Percentiles rank a stretch among this genome's conserved stretches.
These are phyloP conservation scores for Orchestes rusci DNA, from an alignment of 2,888 invertebrate species.

Conservation along the genomic window DNA sequence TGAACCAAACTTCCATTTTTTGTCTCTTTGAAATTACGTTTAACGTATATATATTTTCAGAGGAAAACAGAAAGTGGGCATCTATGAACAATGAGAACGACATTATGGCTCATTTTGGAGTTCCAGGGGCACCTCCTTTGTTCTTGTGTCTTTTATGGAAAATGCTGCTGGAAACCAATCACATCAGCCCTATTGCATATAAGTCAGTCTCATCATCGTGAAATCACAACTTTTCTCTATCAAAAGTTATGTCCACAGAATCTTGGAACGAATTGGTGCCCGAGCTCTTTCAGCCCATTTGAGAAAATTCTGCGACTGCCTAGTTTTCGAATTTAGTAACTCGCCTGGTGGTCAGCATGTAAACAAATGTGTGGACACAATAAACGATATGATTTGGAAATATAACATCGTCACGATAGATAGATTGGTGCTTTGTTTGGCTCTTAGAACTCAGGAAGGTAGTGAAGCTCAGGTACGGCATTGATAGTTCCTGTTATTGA, in stretches of 20 bases:
- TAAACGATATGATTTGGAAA: slow-evolving; percentile 97
- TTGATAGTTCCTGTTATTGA: neutral
- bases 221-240: neutral
- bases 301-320: slow-evolving; percentile 89
- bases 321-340: slow-evolving; percentile 88
- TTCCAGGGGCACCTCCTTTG: slow-evolving; percentile 83
- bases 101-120: slow-evolving; percentile 91
- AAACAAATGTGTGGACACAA: slow-evolving; percentile 89
- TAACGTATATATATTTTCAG: slow-evolving; percentile 41
- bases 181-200: slow-evolving; percentile 90
- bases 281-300: slow-evolving; percentile 85
- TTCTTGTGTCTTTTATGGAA: slow-evolving; percentile 93
- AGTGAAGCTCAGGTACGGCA: slow-evolving; percentile 21
- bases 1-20: too few relatives aligned
- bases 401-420: slow-evolving; percentile 95
- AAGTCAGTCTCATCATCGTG: slow-evolving; percentile 54
- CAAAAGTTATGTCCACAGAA: slow-evolving; percentile 48
- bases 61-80: slow-evolving; percentile 94
- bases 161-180: slow-evolving; percentile 89
- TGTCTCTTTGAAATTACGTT: too few relatives aligned
- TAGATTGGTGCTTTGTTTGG: slow-evolving; percentile 82
- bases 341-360: slow-evolving; percentile 83
- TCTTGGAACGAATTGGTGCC: slow-evolving; percentile 88
- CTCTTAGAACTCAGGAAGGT: slow-evolving; percentile 83
- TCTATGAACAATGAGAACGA: slow-evolving; percentile 97